Evolutionary conservation across 2,888 invertebrate species (phyloP), one percentile per base, ranked within the genome.

Genomic region (Lysandra bellargus): DNA sequence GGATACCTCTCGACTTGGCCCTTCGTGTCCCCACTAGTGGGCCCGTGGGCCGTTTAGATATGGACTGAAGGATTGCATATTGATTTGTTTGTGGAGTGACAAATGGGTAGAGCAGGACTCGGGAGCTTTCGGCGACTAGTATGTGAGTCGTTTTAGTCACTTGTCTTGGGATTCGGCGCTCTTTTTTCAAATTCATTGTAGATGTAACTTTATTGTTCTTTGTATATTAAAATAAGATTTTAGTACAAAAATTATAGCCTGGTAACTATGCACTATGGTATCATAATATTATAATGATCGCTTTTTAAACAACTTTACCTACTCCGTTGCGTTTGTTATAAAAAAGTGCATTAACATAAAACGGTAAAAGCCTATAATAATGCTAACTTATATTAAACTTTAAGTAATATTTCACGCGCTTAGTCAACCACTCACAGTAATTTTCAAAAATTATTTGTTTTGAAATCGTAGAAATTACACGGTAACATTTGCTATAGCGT

Each of bases 1-100:
- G 91, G 92, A 92, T 92, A 92, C 88, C 90, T 89, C 85, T 83
- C 80, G 81, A 83, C 83, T 83, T 83, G 83, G 84, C 80, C 82
- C 82, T 84, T 83, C 84, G 83, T 84, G 83, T 80, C 80, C 80
- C 81, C 69, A 69, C 69, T 69, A 69, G 69, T 69, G 69, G 69
- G 33, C 9, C 17, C 49, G 75, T 53, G 53, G 49, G 53, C 76
- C 76, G 57, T 76, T 76, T 33, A 76, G 76, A 76, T 76, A 76
- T 17, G 49, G 49, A 49, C 44, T 76, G 49, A 53, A 76, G 33
- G 23, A 76, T 76, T 53, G 57, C 30, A 57, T 76, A 76, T 76
- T 76, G 76, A 53, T 74, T 74, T 75, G 75, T 75, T 75, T 75
- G 49, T 30, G 23, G 33, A 33, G 33, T 30, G 17, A 53, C 53